Evolutionary conservation across 2,888 invertebrate species (phyloP), one percentile per base, ranked within the genome.

Genomic region (Cremastinae sp.): DNA sequence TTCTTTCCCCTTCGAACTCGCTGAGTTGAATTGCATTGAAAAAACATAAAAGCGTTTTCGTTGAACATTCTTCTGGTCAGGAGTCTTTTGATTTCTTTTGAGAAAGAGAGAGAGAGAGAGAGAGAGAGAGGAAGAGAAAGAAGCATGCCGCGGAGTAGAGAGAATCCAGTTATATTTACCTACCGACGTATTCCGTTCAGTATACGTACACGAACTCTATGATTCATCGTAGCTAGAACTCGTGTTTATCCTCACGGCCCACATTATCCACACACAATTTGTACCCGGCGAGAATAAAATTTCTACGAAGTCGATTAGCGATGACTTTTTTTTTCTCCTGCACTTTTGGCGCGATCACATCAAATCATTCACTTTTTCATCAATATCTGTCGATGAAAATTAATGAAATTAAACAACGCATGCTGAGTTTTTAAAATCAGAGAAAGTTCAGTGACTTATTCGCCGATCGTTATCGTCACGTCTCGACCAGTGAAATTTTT

Each of bases 141-240:
- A n/a, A 51, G 51, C 56, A 51, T 22, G 34, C n/a, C n/a, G n/a
- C 22, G 47, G 22, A 28, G 49, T 62, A 41, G 12, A 79, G 79
- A 73, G 65, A 75, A 76, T 78, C 71, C 81, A 66, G 70, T 80
- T 83, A 78, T 84, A 84, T 84, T 84, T 83, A 83, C 80, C 80
- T 79, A 76, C 80, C 28, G 28, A 28, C 28, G 28, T 28, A 28
- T 28, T 28, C 28, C 36, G 75, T 76, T 75, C 64, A 54, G 75
- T 62, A n/a, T n/a, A 34, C 34, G 70, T 62, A 51, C n/a, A 43
- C 47, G 58, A 64, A 45, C 20, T 56, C 74, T 75, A 78, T 84
- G 84, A 84, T 83, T 84, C 83, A 83, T 75, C 80, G 45, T 65
- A 65, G 41, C 49, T 36, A 49, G 43, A 54, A 43, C 41, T 59